phyloP scores from a whole-genome alignment of 2,113 vertebrate genomes.

The Nycticryphes semicollaris region DNA sequence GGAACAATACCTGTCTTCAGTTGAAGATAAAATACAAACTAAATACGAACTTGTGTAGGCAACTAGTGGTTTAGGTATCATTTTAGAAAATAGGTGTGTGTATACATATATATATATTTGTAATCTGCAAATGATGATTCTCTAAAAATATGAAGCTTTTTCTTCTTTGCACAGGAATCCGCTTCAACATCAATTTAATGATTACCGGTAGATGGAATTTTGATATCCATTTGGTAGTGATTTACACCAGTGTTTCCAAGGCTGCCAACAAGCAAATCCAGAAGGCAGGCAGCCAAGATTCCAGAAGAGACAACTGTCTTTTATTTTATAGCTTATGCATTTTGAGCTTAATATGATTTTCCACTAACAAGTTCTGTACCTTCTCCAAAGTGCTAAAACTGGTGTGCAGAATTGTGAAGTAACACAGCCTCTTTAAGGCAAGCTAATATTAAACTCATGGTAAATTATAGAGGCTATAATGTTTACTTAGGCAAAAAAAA shows the following conservation, averaged over 20 bases:
- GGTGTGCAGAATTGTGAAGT: conserved; percentile 60
- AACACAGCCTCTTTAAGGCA: conserved; percentile 66
- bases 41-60: not conserved
- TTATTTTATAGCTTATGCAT: conserved; percentile 78
- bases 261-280: conserved; percentile 76
- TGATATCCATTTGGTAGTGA: conserved; percentile 80
- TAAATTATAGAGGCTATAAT: conserved; percentile 66
- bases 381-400: conserved; percentile 71
- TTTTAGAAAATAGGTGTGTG: not conserved
- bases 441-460: conserved; percentile 72
- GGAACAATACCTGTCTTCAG: not conserved
- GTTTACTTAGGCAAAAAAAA: conserved; percentile 56
- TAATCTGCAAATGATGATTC: conserved; percentile 25
- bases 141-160: conserved; percentile 9
- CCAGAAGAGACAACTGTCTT: conserved; percentile 78
- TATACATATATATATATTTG: not conserved
- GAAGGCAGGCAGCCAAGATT: conserved; percentile 76
- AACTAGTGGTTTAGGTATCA: not conserved
- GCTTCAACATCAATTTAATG: conserved; percentile 64
- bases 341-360: conserved; percentile 78
- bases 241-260: conserved; percentile 75
- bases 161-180: conserved; percentile 62
- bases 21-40: not conserved
- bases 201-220: conserved; percentile 74
- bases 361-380: conserved; percentile 76